Evolutionary conservation across 2,888 invertebrate genomes (phyloP), one percentile per base, ranked within the genome.

Genomic region (Acrobeloides nanus): DNA sequence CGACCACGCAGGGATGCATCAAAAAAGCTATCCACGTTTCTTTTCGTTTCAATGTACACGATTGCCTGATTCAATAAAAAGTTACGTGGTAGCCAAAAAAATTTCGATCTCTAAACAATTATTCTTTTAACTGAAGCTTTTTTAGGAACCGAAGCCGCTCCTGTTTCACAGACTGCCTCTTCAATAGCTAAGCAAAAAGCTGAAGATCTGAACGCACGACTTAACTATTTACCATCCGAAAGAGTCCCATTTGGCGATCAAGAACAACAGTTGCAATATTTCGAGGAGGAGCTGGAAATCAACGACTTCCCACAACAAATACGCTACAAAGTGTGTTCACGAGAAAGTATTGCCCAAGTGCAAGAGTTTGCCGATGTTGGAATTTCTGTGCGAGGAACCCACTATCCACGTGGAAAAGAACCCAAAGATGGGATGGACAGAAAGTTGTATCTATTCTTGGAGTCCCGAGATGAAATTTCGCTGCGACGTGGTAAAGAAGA

Each of bases 291-390:
- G 75, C 80, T 99, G 62, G 97, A 97, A 78, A 99, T 99, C 73
- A 99, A 99, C 74, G 97, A 99, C 77, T 99, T 99, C 79, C 97
- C 97, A 24, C 97, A 99, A 72, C 93, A 93, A 75, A 93, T 95
- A 0, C 81, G 97, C 50, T 97, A 92, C 90, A 82, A 90, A 61
- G 90, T 99, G 48, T 97, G 95, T 4, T 67, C 66, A 10, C 55
- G 67, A 84, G 97, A 99, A 79, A 92, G 95, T 4, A 77, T 99
- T 59, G 90, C 90, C 0, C 88, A 95, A 74, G 93, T 99, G 68
- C 89, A 90, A 39, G 97, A 99, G 76, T 95, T 93, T 76, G 93
- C 93, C 0, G 97, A 99, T 75, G 97, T 95, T 0, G 97, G 97
- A 29, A 86, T 99, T 55, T 93, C 95, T 0, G 97, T 99, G 0